Conservation (phyloP, 2,888 invertebrate genomes). For the Merodon equestris region DNA sequence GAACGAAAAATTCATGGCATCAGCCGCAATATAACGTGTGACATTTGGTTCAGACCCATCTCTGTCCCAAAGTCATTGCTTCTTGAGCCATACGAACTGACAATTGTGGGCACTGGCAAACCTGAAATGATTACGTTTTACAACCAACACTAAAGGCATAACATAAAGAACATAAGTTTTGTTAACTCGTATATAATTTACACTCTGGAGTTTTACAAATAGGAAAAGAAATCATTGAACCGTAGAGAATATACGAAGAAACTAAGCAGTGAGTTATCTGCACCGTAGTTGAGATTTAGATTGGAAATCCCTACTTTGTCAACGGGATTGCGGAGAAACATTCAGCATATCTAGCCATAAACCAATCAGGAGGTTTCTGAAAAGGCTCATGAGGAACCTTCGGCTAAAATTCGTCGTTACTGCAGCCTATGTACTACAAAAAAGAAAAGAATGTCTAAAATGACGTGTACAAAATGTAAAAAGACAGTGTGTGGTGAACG, state of each 20-base stretch:
- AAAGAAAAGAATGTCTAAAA: conserved; percentile 38
- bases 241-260: no score
- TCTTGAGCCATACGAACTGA: conserved; percentile 45
- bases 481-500: no score
- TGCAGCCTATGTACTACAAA: conserved; percentile 30
- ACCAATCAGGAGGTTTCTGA: conserved; percentile 20
- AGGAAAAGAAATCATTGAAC: conserved; percentile 9
- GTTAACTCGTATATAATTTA: no score
- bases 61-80: conserved; percentile 69
- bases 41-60: conserved; percentile 75
- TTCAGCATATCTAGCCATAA: conserved; percentile 17
- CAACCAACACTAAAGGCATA: conserved; percentile 5
- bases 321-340: conserved; percentile 13
- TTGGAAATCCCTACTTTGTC: no score
- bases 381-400: conserved; percentile 24
- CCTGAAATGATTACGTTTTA: conserved; percentile 7
- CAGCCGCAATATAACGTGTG: conserved; percentile 68
- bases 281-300: no score
- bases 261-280: no score
- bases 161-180: neutral
- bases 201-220: neutral
- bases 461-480: no score
- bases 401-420: conserved; percentile 22
- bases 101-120: conserved; percentile 32
- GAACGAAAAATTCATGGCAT: conserved; percentile 69